Base-by-base conservation (phyloP, 1,140 invertebrate species). In the Forficula auricularia region DNA sequence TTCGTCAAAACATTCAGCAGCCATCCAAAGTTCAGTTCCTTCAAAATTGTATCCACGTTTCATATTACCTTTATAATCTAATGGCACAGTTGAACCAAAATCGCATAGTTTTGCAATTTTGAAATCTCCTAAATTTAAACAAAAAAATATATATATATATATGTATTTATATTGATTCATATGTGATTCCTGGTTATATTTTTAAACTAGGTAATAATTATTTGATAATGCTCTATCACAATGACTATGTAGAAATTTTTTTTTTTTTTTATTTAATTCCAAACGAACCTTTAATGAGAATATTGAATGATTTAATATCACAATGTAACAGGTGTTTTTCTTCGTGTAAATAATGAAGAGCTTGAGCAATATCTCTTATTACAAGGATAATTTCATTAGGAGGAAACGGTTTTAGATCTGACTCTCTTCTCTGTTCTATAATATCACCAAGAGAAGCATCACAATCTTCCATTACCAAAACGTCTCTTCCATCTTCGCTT, bases 291-390 rank as follows among this genome's bases (percentile, higher is more conserved):
- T 57, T 59, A 13, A 65, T 54, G 16, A 90, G 64, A 22, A 89
- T 63, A 59, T 90, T 90, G 47, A 72, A 77, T 43, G 82, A 86
- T 61, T 89, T 90, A 12, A 89, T 62, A 57, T 90, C 85, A 30
- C 82, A 81, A 51, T 90, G 85, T 9, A 90, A 57, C 38, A 87
- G 61, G 18, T 72, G 60, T 19, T 68, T 73, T 44, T 71, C 70
- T 8, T 73, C 71, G 57, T 89, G 85, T 3, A 90, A 61, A 62
- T 87, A 90, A 51, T 79, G 65, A 1, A 90, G 53, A 1, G 79
- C 84, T 57, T 69, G 73, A 2, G 71, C 64, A 38, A 87, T 63
- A 55, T 84, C 79, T 37, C 75, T 22, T 32, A 48, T 54, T 43
- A 73, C 73, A 64, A 72, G 74, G 18, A 74, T 52, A 43, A 85